Percentiles rank a stretch among this genome's conserved stretches.
Conservation (phyloP, 2,888 invertebrate genomes). For the Junonia oenone region DNA sequence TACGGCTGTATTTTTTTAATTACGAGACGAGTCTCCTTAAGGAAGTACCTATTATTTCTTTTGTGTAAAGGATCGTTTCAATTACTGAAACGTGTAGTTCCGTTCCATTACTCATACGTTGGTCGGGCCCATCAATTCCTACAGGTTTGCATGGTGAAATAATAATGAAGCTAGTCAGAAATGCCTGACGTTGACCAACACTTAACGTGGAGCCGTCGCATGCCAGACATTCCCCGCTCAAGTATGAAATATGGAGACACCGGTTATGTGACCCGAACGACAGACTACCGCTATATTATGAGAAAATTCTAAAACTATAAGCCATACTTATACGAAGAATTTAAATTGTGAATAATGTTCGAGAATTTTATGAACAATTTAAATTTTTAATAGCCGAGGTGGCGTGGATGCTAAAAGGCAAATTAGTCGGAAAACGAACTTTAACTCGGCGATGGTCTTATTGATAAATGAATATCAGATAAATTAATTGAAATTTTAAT, state of each 20-base stretch:
- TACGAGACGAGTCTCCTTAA: neutral
- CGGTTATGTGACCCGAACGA: conserved; percentile 41
- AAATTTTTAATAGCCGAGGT: conserved; percentile 25
- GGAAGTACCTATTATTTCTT: neutral
- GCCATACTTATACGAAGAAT: conserved; percentile 28
- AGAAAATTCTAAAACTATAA: conserved; percentile 49
- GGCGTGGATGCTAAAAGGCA: conserved; percentile 17
- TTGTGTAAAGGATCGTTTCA: neutral
- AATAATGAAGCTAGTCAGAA: conserved; percentile 59
- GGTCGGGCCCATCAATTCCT: conserved; percentile 20
- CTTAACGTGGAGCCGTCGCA: conserved; percentile 45
- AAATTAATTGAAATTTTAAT: neutral
- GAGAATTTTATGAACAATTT: conserved; percentile 25
- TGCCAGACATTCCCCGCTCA: conserved; percentile 49
- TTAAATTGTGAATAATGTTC: conserved; percentile 26
- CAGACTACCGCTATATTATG: conserved; percentile 35
- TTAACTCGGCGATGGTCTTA: conserved; percentile 14
- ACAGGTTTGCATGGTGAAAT: conserved; percentile 41
- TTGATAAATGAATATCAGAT: conserved; percentile 11
- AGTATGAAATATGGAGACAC: conserved; percentile 60
- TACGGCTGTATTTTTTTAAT: neutral
- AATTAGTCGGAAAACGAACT: conserved; percentile 23
- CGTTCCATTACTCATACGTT: conserved; percentile 17
- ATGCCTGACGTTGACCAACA: conserved; percentile 56
- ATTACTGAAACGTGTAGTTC: neutral